These are phyloP conservation scores for Agrochola litura DNA, from an alignment of 2,888 invertebrate genomes.

Conservation along the genomic window DNA sequence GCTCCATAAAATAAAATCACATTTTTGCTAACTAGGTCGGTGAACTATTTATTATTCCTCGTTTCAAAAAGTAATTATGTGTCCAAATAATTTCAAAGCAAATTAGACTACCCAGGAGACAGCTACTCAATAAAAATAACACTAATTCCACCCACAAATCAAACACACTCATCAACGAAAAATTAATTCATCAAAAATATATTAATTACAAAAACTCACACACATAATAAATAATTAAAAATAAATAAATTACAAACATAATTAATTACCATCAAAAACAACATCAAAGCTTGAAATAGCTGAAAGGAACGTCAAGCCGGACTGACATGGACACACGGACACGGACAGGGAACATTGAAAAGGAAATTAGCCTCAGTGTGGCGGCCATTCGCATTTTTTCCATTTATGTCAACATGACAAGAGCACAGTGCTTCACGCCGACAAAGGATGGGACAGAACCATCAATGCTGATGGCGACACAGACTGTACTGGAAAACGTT, in stretches of 20 bases:
- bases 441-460: slow-evolving; percentile 68
- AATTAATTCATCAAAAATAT: slow-evolving; percentile 38
- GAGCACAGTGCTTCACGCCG: slow-evolving; percentile 64
- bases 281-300: slow-evolving; percentile 64
- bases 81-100: background rate
- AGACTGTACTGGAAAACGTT: slow-evolving; percentile 50
- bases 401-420: slow-evolving; percentile 78
- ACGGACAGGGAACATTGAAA: slow-evolving; percentile 68
- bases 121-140: slow-evolving; percentile 8
- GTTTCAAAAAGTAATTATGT: background rate
- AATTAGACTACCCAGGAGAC: background rate
- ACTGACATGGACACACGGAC: slow-evolving; percentile 67
- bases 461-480: slow-evolving; percentile 58
- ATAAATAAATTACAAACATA: slow-evolving; percentile 36
- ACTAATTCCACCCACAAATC: slow-evolving; percentile 7
- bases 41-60: background rate
- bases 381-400: slow-evolving; percentile 79
- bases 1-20: background rate
- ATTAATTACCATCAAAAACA: slow-evolving; percentile 62
- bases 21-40: background rate
- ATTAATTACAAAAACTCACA: slow-evolving; percentile 47
- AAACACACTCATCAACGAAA: slow-evolving; percentile 13
- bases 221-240: slow-evolving; percentile 21
- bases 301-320: slow-evolving; percentile 63
- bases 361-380: slow-evolving; percentile 81